These are phyloP conservation scores for Emberiza fucata DNA, from an alignment of 2,113 vertebrate genomes.

Conservation along the genomic window DNA sequence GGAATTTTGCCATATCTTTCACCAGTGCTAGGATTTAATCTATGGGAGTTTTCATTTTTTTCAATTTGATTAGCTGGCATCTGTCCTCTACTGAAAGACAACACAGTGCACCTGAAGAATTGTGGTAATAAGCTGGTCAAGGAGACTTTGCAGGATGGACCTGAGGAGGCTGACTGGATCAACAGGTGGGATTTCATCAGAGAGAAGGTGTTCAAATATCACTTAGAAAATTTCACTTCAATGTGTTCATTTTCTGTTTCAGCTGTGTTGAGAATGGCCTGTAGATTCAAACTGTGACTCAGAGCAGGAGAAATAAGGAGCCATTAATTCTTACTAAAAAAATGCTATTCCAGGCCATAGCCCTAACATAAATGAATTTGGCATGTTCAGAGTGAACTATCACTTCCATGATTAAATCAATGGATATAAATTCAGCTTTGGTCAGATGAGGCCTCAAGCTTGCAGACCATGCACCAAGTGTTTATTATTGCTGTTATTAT, in stretches of 20 bases:
- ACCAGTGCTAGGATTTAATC: neutral
- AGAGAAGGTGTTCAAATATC: slow-evolving; percentile 20
- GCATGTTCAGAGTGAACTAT: neutral
- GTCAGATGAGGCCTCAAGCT: slow-evolving; percentile 16
- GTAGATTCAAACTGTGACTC: slow-evolving; percentile 21
- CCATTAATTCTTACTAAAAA: neutral
- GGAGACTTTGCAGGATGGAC: neutral
- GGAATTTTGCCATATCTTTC: neutral
- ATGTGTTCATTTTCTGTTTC: slow-evolving; percentile 18
- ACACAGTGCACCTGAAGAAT: neutral
- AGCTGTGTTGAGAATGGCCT: neutral
- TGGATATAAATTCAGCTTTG: slow-evolving; percentile 6
- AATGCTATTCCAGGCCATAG: neutral
- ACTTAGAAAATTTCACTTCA: slow-evolving; percentile 28
- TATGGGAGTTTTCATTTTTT: neutral
- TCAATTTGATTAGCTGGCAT: neutral
- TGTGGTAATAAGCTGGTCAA: neutral
- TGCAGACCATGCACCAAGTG: neutral
- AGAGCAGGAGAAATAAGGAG: neutral
- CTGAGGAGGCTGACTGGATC: slow-evolving; percentile 22
- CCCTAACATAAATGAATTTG: slow-evolving; percentile 5
- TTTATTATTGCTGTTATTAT: neutral
- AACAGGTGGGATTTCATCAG: slow-evolving; percentile 22
- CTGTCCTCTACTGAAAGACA: neutral
- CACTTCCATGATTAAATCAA: neutral